Conservation (phyloP, 2,888 invertebrate species). For the Polydrusus pterygomalis region DNA sequence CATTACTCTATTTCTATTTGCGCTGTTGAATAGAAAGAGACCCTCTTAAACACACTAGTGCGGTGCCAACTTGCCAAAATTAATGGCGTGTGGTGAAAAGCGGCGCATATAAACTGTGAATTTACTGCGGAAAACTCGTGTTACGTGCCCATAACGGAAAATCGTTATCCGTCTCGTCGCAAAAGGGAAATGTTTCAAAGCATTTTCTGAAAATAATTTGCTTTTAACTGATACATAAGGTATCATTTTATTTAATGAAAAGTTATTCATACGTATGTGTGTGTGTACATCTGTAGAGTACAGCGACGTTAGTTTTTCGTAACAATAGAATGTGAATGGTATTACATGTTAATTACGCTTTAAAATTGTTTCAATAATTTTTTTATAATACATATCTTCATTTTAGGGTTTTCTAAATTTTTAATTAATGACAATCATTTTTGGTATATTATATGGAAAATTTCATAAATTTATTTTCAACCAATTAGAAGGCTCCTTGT, state of each 20-base stretch:
- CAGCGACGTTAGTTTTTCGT: too few species aligned
- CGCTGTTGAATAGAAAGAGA: conserved; percentile 32
- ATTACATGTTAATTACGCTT: too few species aligned
- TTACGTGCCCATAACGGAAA: conserved; percentile 34
- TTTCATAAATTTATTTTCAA: too few species aligned
- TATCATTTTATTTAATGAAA: not conserved
- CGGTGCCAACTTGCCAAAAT: conserved; percentile 35
- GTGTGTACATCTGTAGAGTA: too few species aligned
- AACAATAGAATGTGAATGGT: too few species aligned
- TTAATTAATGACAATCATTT: too few species aligned
- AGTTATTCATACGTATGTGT: not conserved
- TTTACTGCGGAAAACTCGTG: conserved; percentile 32
- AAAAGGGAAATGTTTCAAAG: conserved; percentile 2
- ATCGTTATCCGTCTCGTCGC: conserved; percentile 27
- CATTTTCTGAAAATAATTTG: conserved; percentile 2
- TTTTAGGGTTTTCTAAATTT: too few species aligned
- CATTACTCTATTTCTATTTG: conserved; percentile 33
- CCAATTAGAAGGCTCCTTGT: too few species aligned
- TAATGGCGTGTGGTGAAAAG: conserved; percentile 41
- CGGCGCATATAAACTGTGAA: conserved; percentile 40
- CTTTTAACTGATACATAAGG: not conserved
- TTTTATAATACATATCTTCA: too few species aligned
- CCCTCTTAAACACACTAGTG: conserved; percentile 39
- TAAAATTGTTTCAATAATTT: too few species aligned
- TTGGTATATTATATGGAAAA: too few species aligned